Base-by-base conservation (phyloP, 1,140 invertebrate genomes). In the Cydia amplana region DNA sequence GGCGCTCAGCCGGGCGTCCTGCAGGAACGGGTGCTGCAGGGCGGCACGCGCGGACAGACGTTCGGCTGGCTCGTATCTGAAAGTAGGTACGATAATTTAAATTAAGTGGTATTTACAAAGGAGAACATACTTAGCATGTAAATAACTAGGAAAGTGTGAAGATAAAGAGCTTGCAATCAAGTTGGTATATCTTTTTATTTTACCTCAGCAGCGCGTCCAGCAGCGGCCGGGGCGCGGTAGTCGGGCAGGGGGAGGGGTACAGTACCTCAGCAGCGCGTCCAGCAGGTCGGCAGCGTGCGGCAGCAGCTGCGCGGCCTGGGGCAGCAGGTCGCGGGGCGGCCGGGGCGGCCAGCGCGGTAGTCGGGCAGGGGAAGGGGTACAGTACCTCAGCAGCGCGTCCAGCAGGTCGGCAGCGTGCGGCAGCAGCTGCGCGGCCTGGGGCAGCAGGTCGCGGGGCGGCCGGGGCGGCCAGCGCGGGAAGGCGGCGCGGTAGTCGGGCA, bases 291-390 rank as follows among this genome's bases (percentile, higher is more conserved):
- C 81, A n/a, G 83, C 84, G 63, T 49, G 77, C 0, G 80, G 75
- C 25, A 74, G 73, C 40, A 78, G 78, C 25, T 81, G 82, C 55
- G 77, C 74, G 25, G 80, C 64, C 0, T 78, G 73, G 78, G 89
- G 87, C 70, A 92, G 81, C 74, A 91, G 80, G 40, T 95, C 83
- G 79, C 94, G 32, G 87, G 80, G 95, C 87, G 12, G 94, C 91
- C 25, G 43, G 10, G 70, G 70, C 36, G 18, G 36, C 18, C 25
- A 72, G 64, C 23, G 64, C 28, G 64, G 64, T 25, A 65, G 23
- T 23, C 64, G 23, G 23, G 23, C 12, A 23, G 23, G 64, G 7
- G 12, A 9, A 10, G 25, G 20, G 12, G 64, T 2, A 20, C 12
- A 10, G 51, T 55, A 89, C 60, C 86, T 83, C 77, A 91, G 82